A percentile compares a stretch with the other conserved stretches of the same genome.
Conservation (phyloP, 2,888 invertebrate genomes). For the Bombylius discolor region DNA sequence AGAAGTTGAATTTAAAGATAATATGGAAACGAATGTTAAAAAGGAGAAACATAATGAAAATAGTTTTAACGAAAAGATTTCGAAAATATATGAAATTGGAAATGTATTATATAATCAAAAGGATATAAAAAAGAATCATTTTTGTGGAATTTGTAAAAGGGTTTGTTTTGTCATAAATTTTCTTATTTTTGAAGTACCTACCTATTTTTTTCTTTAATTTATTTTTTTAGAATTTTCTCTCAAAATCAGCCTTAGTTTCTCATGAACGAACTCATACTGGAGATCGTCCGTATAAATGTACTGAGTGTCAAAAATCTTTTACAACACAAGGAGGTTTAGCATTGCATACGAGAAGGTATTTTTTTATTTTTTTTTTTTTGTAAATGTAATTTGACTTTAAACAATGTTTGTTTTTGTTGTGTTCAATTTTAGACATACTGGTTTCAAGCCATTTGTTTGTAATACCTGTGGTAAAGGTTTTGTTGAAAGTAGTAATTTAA, state of each 20-base stretch:
- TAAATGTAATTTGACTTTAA: neutral
- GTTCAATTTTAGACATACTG: neutral
- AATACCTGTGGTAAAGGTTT: conserved; percentile 25
- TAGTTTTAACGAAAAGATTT: neutral
- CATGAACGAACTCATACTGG: conserved; percentile 12
- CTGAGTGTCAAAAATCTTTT: conserved; percentile 11
- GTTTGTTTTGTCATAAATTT: neutral
- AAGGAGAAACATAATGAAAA: neutral
- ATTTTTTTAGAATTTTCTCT: conserved; percentile 7
- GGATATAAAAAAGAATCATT: neutral
- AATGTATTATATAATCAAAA: neutral
- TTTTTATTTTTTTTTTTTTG: neutral
- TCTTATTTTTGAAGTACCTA: neutral
- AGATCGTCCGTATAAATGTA: conserved; percentile 13
- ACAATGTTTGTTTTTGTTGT: too few species aligned
- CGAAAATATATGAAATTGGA: neutral
- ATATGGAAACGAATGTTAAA: neutral
- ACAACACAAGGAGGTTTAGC: conserved; percentile 14
- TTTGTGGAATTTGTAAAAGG: conserved; percentile 5
- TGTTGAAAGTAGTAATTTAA: conserved; percentile 27
- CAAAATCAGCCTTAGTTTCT: conserved; percentile 10
- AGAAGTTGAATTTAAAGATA: too few species aligned
- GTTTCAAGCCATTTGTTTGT: conserved; percentile 15
- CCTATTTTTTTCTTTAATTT: neutral
- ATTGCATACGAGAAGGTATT: conserved; percentile 9